Percentiles rank a stretch among this genome's conserved stretches.
Evolutionary conservation across 2,113 vertebrate genomes (phyloP).

Genomic region (Saimiri boliviensis): DNA sequence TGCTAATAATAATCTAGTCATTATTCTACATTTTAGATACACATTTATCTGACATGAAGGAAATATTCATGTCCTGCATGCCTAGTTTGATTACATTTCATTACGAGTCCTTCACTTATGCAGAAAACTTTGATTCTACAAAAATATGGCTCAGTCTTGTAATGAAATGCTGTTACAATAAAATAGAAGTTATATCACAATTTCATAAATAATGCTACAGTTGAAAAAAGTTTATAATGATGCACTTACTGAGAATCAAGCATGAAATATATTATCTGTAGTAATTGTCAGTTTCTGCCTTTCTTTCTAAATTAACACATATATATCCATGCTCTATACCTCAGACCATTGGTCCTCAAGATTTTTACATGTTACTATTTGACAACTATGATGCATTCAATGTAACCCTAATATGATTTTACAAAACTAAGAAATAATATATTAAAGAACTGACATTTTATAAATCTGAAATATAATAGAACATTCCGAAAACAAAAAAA

Average conservation of each 20-base stretch:
- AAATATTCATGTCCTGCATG: not conserved
- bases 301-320: not conserved
- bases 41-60: not conserved
- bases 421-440: not conserved
- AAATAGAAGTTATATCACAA: not conserved
- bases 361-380: not conserved
- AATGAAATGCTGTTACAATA: not conserved
- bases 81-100: slow-evolving; percentile 30
- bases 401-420: not conserved
- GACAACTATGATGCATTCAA: not conserved
- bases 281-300: not conserved
- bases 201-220: not conserved
- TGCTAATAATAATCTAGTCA: not conserved
- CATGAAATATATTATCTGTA: not conserved
- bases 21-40: not conserved
- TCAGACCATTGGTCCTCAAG: not conserved
- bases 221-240: not conserved
- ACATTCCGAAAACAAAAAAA: not conserved
- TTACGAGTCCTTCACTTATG: slow-evolving; percentile 16
- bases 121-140: slow-evolving; percentile 22
- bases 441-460: not conserved
- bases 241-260: not conserved
- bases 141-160: slow-evolving; percentile 10
- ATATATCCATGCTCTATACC: not conserved
- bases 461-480: not conserved